These are phyloP conservation scores for Anoplolepis gracilipes DNA, from an alignment of 1,140 invertebrate genomes.

Conservation along the genomic window DNA sequence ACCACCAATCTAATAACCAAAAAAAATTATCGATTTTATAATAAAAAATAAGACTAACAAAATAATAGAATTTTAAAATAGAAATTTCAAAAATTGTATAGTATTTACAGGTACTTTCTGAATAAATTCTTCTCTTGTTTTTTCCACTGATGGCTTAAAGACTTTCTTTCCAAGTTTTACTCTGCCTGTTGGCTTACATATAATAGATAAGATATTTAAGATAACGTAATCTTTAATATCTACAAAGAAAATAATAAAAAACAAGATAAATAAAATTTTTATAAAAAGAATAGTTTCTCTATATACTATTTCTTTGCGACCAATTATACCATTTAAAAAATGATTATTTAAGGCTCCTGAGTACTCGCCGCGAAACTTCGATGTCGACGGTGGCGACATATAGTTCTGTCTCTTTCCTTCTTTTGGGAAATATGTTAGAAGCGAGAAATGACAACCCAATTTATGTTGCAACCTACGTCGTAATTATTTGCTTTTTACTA, in stretches of 20 bases:
- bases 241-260: constrained; percentile 4
- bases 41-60: background rate
- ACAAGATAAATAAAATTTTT: background rate
- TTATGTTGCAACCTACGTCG: no score
- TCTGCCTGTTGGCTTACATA: constrained; percentile 2
- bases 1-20: background rate
- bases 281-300: background rate
- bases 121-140: constrained; percentile 16
- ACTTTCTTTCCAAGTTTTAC: constrained; percentile 5
- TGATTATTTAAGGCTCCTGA: no score
- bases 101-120: constrained; percentile 8
- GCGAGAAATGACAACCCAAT: no score
- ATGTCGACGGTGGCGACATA: no score
- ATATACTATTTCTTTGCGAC: no score
- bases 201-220: background rate
- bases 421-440: no score
- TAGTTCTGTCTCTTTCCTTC: no score
- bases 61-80: background rate
- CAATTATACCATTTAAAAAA: background rate
- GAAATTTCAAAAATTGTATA: background rate
- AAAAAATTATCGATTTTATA: background rate
- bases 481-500: no score
- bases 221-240: constrained; percentile 12
- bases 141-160: constrained; percentile 1
- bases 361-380: no score